Base-by-base conservation (phyloP, 2,113 vertebrate species). In the Sphyrna mokarran region DNA sequence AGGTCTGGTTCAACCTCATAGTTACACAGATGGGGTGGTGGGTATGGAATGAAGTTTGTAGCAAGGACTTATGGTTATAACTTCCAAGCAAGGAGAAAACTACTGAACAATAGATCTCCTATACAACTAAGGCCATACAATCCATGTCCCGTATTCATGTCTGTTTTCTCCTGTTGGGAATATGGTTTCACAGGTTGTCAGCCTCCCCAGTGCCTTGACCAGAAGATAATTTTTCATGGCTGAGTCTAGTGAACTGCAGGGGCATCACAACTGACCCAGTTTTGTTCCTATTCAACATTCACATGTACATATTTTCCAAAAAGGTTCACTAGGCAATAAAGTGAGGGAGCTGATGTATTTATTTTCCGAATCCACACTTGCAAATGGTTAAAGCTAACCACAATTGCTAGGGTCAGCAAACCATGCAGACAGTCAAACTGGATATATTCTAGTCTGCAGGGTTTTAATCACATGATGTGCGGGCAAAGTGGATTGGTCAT, bases 231-330 rank as follows among this genome's bases (percentile, higher is more conserved):
- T 40, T 5, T 20, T 83, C 37, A 43, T 43, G 14, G 6, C 18
- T 20, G 1, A 83, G 16, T 18, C 16, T 83, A 83, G 18, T 83
- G 14, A 43, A 83, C 80, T 83, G 13, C 37, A 83, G 14, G 37
- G 80, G 80, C 37, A 83, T 83, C 80, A 83, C 80, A 83, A 83
- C 80, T 83, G 80, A 83, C 80, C 80, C 37, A 83, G 29, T 76
- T 76, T 29, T 76, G 72, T 76, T 76, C 72, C 33, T 29, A 76
- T 9, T 26, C 72, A 76, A 76, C 72, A 43, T 80, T 80, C 78
- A 80, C n/a, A 80, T 37, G 18, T 37, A n/a, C n/a, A 40, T 40
- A 37, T 83, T 83, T 83, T 83, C 80, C 80, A 40, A 83, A 29
- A 40, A n/a, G 80, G 37, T 4, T 83, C 37, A 40, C 37, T 83